Evolutionary conservation across 1,140 invertebrate genomes (phyloP).

Genomic region (Papilio xuthus): DNA sequence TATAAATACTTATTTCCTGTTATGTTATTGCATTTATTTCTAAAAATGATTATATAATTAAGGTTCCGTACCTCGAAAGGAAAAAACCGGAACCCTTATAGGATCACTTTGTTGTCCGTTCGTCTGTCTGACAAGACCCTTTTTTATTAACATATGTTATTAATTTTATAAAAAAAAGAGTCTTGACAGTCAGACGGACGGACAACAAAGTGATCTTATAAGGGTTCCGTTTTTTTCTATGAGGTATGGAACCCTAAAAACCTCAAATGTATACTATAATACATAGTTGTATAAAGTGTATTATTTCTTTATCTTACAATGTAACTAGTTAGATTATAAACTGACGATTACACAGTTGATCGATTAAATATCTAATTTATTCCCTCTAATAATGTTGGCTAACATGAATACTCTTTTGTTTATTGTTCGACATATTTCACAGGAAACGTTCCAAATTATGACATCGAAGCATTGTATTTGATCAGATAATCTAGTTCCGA

Average conservation of each 20-base stretch:
- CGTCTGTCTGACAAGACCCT: too few species aligned
- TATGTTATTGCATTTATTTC: not conserved
- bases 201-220: too few species aligned
- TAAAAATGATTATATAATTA: not conserved
- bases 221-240: too few species aligned
- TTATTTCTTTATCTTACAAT: too few species aligned
- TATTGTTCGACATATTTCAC: not conserved
- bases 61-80: not conserved
- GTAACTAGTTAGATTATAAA: not conserved
- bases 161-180: too few species aligned
- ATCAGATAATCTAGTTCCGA: constrained; percentile 3
- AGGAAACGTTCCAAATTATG: constrained; percentile 7
- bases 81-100: too few species aligned
- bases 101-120: too few species aligned
- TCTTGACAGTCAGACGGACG: too few species aligned
- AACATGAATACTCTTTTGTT: not conserved
- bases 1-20: not conserved
- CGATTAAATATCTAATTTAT: not conserved
- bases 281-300: too few species aligned
- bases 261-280: too few species aligned
- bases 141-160: too few species aligned
- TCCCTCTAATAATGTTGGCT: not conserved
- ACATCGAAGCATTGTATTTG: constrained; percentile 17
- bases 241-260: too few species aligned
- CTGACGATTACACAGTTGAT: not conserved